Conservation (phyloP, 2,113 vertebrate genomes). For the Zosterops pallidus region DNA sequence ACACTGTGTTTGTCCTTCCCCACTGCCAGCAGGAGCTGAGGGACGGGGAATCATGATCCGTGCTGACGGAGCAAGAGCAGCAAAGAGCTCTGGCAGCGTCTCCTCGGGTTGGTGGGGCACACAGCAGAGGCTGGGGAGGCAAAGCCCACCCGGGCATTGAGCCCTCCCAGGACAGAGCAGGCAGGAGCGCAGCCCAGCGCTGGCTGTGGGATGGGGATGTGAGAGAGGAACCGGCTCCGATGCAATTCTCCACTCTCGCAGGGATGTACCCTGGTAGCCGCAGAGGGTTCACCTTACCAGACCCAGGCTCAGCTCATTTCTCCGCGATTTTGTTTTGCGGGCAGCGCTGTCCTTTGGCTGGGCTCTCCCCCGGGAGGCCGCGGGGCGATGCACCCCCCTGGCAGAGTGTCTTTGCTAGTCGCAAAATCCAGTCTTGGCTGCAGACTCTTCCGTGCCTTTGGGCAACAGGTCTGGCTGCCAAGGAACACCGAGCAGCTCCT, state of each 20-base stretch:
- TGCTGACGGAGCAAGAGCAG: neutral
- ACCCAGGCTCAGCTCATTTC: neutral
- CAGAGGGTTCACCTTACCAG: accelerated
- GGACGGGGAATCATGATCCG: neutral
- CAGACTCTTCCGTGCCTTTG: neutral
- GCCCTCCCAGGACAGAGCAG: neutral
- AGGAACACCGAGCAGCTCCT: neutral
- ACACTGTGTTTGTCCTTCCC: neutral
- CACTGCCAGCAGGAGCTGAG: neutral
- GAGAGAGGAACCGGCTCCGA: accelerated
- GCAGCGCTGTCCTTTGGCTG: neutral
- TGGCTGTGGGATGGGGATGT: neutral
- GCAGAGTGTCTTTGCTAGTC: neutral
- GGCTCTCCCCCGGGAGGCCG: neutral
- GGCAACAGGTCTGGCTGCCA: slow-evolving; percentile 1
- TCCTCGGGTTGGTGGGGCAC: no score
- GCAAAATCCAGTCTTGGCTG: neutral
- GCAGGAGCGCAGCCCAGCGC: accelerated
- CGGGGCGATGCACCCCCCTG: neutral
- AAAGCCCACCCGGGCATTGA: neutral
- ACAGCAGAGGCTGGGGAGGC: neutral
- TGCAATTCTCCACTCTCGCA: accelerated
- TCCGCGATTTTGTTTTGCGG: accelerated
- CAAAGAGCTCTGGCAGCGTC: accelerated
- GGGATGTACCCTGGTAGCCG: accelerated